Base-by-base conservation (phyloP, 2,888 invertebrate species). In the Euzetes globulus region DNA sequence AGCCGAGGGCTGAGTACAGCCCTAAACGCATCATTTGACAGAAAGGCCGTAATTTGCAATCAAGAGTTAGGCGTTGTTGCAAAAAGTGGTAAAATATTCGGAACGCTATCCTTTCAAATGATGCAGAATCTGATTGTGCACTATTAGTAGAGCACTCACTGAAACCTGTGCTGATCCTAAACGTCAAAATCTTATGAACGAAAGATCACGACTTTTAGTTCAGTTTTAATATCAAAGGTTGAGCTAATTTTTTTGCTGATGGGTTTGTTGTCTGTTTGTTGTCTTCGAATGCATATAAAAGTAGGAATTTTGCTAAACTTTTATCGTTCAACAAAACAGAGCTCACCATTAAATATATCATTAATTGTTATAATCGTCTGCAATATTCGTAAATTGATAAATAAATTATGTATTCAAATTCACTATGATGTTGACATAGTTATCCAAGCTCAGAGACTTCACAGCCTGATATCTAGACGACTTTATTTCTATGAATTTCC, bases 21-120 rank as follows among this genome's bases (percentile, higher is more conserved):
- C 60, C 60, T 60, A 60, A 60, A 60, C n/a, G 60, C 60, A 60
- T 60, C 60, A 60, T 60, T 60, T 60, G 60, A 60, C 60, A 60
- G 29, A 60, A 60, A 60, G 60, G 25, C 25, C 19, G 60, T 60
- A 60, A 60, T 60, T 60, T 60, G 27, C 60, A 47, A 47, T 55
- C 17, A 55, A 25, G 55, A 55, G n/a, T 55, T 55, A 60, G 60
- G 60, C 60, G 60, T 60, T 60, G 11, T 27, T 60, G 60, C 33
- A 29, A 55, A 60, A 60, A 60, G 60, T 60, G 60, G 60, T 60
- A 60, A 60, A 55, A 60, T 60, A 60, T 60, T 60, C 29, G 29
- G 60, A 17, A 55, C 55, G 55, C 55, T 55, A 55, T 55, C 55
- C 55, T 25, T 55, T 55, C 55, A 11, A 22, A 7, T 25, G 22